Conservation (phyloP, 2,888 invertebrate species). For the Amblyteles armatorius region DNA sequence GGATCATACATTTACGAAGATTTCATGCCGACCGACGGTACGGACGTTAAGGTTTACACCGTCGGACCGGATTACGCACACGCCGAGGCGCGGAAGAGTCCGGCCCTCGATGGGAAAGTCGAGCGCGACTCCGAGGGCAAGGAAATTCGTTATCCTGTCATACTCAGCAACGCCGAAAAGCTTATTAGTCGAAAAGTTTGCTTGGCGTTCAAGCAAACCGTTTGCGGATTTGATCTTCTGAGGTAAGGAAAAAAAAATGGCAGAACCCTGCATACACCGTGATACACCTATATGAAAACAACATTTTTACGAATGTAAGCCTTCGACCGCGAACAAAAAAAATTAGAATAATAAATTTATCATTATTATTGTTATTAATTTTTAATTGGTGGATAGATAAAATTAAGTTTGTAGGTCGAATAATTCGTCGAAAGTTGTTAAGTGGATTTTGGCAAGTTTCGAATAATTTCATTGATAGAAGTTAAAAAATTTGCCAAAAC, state of each 20-base stretch:
- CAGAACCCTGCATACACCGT: background rate
- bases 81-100: constrained; percentile 99
- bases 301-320: too few relatives aligned
- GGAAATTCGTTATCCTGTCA: constrained; percentile 99
- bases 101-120: constrained; percentile 99
- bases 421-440: background rate
- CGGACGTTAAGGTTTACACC: constrained; percentile 94
- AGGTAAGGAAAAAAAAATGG: constrained; percentile 85
- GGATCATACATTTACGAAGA: constrained; percentile 99
- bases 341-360: background rate
- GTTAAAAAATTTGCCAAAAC: too few relatives aligned
- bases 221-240: constrained; percentile 99
- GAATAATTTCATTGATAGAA: background rate
- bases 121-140: constrained; percentile 99
- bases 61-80: constrained; percentile 99
- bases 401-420: too few relatives aligned
- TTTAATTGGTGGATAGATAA: background rate
- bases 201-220: constrained; percentile 98
- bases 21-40: constrained; percentile 99
- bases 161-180: constrained; percentile 98
- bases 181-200: constrained; percentile 99
- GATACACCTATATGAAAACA: too few relatives aligned
- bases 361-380: too few relatives aligned
- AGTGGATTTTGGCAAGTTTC: background rate
- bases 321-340: too few relatives aligned